Evolutionary conservation across 2,113 vertebrate genomes (phyloP).

Genomic region (Datnioides undecimradiatus): DNA sequence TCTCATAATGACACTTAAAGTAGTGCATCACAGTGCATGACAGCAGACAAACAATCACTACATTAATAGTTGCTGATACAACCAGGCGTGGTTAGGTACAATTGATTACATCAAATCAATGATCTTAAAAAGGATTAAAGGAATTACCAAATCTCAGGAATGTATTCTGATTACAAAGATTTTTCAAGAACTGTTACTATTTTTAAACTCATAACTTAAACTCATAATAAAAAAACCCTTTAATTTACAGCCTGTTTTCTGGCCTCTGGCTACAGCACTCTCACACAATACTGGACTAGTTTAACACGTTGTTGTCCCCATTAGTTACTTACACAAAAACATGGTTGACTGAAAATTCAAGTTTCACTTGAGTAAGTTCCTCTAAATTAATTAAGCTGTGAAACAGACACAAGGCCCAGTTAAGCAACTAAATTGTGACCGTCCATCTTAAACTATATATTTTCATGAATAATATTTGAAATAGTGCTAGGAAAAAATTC

Average conservation of each 20-base stretch:
- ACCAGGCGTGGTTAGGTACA: not conserved
- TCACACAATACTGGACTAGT: too few relatives aligned
- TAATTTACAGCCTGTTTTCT: too few relatives aligned
- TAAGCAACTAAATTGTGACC: not conserved
- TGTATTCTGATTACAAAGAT: conserved; percentile 14
- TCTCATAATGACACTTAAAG: conserved; percentile 18
- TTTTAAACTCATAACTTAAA: too few relatives aligned
- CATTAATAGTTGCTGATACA: not conserved
- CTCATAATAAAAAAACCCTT: too few relatives aligned
- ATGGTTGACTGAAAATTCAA: too few relatives aligned
- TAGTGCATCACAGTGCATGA: conserved; percentile 8
- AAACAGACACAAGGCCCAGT: too few relatives aligned
- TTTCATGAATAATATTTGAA: not conserved
- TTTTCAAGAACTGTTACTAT: too few relatives aligned
- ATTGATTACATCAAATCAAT: not conserved
- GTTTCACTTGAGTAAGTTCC: too few relatives aligned
- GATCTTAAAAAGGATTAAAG: not conserved
- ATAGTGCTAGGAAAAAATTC: not conserved
- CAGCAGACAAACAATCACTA: not conserved
- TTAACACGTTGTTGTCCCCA: too few relatives aligned
- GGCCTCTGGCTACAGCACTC: too few relatives aligned
- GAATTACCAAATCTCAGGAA: not conserved
- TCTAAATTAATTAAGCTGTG: too few relatives aligned
- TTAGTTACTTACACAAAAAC: too few relatives aligned
- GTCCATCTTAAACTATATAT: not conserved